A percentile compares a stretch with the other conserved stretches of the same genome.
These are phyloP conservation scores for Chelonus formosanus DNA, from an alignment of 2,888 invertebrate genomes.

Conservation along the genomic window DNA sequence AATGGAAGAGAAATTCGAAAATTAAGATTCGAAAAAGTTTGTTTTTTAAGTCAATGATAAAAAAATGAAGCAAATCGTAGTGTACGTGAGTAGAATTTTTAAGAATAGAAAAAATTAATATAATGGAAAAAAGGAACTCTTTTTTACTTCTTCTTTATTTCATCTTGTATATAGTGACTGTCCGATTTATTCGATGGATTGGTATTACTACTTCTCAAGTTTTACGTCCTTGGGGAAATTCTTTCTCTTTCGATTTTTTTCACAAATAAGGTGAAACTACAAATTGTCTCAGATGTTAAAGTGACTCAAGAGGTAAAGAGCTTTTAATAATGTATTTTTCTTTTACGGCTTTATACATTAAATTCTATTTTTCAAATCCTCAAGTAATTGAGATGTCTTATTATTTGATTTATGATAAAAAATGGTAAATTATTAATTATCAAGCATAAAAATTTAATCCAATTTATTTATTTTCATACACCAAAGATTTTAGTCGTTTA, in stretches of 20 bases:
- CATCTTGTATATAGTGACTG: constrained; percentile 21
- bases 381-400: neutral
- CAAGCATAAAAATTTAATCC: too few relatives aligned
- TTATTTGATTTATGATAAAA: too few relatives aligned
- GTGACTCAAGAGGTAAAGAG: constrained; percentile 20
- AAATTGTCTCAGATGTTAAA: constrained; percentile 21
- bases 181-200: constrained; percentile 23
- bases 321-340: constrained; percentile 19
- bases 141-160: constrained; percentile 20
- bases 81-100: too few relatives aligned
- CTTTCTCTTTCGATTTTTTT: constrained; percentile 14
- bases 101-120: neutral
- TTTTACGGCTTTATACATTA: constrained; percentile 1
- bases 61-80: too few relatives aligned
- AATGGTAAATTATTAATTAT: too few relatives aligned
- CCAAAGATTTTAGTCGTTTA: too few relatives aligned
- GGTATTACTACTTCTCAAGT: constrained; percentile 36
- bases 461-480: too few relatives aligned
- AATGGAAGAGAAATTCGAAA: too few relatives aligned
- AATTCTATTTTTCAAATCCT: neutral
- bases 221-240: constrained; percentile 35
- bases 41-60: too few relatives aligned
- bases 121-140: neutral
- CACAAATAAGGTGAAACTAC: constrained; percentile 6
- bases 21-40: too few relatives aligned